Evolutionary conservation across 2,113 vertebrate genomes (phyloP).

Genomic region (Sporophila hypoxantha): DNA sequence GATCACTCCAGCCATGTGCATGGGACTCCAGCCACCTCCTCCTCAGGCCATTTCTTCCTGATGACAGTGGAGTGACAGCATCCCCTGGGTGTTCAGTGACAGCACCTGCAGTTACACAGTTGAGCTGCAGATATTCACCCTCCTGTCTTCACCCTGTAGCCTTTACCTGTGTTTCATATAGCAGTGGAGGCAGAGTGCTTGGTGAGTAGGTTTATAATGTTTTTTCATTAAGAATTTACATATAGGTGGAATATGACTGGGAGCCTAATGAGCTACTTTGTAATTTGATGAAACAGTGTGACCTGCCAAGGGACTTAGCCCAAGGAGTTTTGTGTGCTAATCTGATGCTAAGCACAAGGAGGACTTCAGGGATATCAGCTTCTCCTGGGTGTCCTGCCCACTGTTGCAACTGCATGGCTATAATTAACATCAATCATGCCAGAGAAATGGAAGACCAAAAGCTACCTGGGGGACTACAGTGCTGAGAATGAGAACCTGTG

Average conservation of each 20-base stretch:
- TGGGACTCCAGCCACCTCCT: background rate
- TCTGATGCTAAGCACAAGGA: background rate
- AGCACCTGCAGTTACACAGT: background rate
- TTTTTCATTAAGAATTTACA: background rate
- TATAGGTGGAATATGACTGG: background rate
- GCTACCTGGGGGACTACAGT: background rate
- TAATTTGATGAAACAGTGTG: background rate
- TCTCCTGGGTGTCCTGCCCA: background rate
- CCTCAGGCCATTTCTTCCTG: background rate
- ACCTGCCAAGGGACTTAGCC: background rate
- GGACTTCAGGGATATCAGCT: background rate
- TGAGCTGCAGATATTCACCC: background rate
- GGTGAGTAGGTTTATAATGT: background rate
- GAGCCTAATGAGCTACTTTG: background rate
- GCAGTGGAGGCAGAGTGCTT: background rate
- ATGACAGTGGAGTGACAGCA: background rate
- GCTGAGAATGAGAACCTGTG: background rate
- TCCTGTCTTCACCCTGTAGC: background rate
- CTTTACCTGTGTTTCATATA: background rate
- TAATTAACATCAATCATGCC: background rate
- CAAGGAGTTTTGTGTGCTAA: background rate
- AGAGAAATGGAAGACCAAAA: constrained; percentile 7
- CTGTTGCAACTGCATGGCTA: background rate
- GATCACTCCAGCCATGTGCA: background rate
- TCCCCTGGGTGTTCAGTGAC: background rate